Conservation (phyloP, 1,140 invertebrate genomes). For the Dendroctonus ponderosae region DNA sequence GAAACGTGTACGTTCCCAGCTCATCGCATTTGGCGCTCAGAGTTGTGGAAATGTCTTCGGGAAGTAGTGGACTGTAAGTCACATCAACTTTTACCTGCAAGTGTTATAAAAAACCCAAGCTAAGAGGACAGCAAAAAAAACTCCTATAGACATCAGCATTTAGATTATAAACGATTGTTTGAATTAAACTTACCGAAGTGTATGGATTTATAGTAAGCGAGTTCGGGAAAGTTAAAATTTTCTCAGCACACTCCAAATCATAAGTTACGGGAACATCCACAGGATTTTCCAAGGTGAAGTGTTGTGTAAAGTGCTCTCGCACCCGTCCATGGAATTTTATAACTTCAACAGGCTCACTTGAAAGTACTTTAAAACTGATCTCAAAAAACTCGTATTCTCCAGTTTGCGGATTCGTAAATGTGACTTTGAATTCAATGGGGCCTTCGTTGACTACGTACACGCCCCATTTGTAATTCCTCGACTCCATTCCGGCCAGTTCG, state of each 20-base stretch:
- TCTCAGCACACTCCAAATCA: constrained; percentile 20
- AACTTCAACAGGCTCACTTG: constrained; percentile 27
- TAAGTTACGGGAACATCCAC: constrained; percentile 35
- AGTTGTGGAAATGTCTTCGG: constrained; percentile 17
- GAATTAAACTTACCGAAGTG: constrained; percentile 33
- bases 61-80: constrained; percentile 26
- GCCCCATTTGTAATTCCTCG: constrained; percentile 37
- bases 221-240: constrained; percentile 27
- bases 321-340: constrained; percentile 33
- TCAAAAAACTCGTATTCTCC: constrained; percentile 40
- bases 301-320: constrained; percentile 23
- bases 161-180: no score
- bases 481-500: constrained; percentile 30
- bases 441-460: constrained; percentile 40
- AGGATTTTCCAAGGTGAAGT: constrained; percentile 39
- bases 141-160: not conserved
- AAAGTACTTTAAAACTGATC: constrained; percentile 33
- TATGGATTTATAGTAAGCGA: constrained; percentile 32
- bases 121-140: constrained; percentile 2
- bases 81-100: constrained; percentile 35
- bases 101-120: constrained; percentile 9
- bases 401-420: constrained; percentile 37
- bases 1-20: constrained; percentile 36
- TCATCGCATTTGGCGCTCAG: constrained; percentile 37
- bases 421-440: constrained; percentile 36